A percentile compares a stretch with the other conserved stretches of the same genome.
Evolutionary conservation across 2,797 vertebrate species (phyloP).

Genomic region (Sardinella longiceps): DNA sequence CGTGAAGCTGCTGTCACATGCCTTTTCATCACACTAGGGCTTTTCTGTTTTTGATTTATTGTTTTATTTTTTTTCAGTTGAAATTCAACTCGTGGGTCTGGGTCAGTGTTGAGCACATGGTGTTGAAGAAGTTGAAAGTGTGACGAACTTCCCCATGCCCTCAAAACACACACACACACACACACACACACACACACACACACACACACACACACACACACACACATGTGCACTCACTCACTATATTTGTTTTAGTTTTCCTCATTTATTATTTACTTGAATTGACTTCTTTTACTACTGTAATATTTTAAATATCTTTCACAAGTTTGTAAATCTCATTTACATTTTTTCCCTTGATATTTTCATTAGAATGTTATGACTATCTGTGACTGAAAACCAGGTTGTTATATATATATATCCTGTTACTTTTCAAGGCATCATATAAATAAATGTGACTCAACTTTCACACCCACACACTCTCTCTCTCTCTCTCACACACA

Average conservation of each 20-base stretch:
- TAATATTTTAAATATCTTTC: no score
- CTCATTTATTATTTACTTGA: no score
- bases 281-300: no score
- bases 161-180: background rate
- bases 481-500: no score
- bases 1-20: constrained; percentile 6
- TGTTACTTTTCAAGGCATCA: no score
- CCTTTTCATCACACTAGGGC: background rate
- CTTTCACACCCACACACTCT: background rate
- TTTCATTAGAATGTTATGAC: no score
- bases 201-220: background rate
- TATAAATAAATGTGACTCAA: no score
- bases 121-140: background rate
- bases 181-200: background rate
- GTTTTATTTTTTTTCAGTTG: background rate
- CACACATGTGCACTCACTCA: background rate
- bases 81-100: background rate
- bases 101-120: background rate
- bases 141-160: background rate
- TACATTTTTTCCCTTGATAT: no score
- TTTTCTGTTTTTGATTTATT: background rate
- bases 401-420: no score
- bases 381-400: no score
- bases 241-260: no score
- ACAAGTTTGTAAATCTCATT: no score